phyloP scores from a whole-genome alignment of 2,113 vertebrate genomes.

The Notarius quadriscutis region DNA sequence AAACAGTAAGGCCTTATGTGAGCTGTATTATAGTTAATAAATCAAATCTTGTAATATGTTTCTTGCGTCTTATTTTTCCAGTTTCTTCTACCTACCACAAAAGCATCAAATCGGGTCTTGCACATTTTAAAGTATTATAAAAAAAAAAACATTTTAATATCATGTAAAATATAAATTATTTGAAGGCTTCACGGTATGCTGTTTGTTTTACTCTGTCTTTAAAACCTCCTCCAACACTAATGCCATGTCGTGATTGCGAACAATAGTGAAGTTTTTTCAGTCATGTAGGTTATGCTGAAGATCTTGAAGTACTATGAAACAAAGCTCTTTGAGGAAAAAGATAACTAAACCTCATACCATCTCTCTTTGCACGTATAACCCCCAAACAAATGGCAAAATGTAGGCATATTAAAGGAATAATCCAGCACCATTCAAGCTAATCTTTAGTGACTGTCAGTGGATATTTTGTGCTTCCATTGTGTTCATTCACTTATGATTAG shows the following conservation, averaged over 20 bases:
- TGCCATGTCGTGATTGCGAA: not conserved
- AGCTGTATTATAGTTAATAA: slow-evolving; percentile 98
- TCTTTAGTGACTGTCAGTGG: not conserved
- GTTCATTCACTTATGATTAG: not conserved
- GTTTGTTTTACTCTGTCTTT: not conserved
- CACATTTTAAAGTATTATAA: not conserved
- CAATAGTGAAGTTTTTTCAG: not conserved
- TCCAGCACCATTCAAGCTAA: not conserved
- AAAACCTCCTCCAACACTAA: not conserved
- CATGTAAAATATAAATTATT: not conserved
- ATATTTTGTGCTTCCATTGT: not conserved
- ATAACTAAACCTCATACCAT: not conserved
- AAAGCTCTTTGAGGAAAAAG: not conserved
- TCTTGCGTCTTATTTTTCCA: slow-evolving; percentile 56
- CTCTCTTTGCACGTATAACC: not conserved
- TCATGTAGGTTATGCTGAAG: not conserved
- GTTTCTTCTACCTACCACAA: slow-evolving; percentile 49
- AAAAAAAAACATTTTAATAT: too few species aligned
- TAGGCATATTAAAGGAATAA: not conserved
- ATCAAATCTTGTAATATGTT: slow-evolving; percentile 86
- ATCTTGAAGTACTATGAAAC: not conserved
- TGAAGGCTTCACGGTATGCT: not conserved
- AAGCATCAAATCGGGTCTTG: not conserved
- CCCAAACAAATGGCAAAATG: not conserved
- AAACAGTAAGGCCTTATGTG: slow-evolving; percentile 91